Evolutionary conservation across 2,888 invertebrate species (phyloP).

Genomic region (Capitulum mitella): DNA sequence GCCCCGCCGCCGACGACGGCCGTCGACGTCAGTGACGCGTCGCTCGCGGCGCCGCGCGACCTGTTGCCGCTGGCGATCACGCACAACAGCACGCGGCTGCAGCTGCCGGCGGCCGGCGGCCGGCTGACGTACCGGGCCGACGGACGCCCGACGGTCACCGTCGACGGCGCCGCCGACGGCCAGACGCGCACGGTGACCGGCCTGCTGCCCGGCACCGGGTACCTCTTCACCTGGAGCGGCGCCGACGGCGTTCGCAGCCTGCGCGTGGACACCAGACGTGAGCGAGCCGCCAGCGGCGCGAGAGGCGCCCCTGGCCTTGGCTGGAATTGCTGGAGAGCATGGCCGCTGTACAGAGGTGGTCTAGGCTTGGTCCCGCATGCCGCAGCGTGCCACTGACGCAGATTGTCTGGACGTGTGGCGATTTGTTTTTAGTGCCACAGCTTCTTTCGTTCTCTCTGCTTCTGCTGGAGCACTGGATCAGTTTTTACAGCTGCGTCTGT

Average conservation of each 20-base stretch:
- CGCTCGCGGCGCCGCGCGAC: not conserved
- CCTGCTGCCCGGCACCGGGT: conserved; percentile 5
- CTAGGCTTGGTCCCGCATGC: too few relatives aligned
- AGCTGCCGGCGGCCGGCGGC: conserved; percentile 6
- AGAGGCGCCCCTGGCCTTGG: too few relatives aligned
- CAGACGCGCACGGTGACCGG: not conserved
- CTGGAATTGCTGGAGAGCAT: too few relatives aligned
- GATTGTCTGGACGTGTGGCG: too few relatives aligned
- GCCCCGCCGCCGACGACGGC: not conserved
- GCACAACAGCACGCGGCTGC: conserved; percentile 14
- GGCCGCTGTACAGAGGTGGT: too few relatives aligned
- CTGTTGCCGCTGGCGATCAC: not conserved
- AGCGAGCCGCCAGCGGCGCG: too few relatives aligned
- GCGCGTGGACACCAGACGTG: not conserved
- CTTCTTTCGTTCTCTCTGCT: too few relatives aligned
- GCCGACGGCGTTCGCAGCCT: not conserved
- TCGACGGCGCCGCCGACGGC: not conserved
- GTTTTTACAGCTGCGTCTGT: too few relatives aligned
- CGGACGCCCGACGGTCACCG: not conserved
- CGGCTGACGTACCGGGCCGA: not conserved
- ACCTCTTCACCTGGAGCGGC: not conserved
- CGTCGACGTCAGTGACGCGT: not conserved
- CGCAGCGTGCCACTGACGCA: too few relatives aligned
- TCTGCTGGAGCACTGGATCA: too few relatives aligned
- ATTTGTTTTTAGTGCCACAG: too few relatives aligned